These are phyloP conservation scores for Ispidina picta DNA, from an alignment of 2,797 vertebrate species.

Conservation along the genomic window DNA sequence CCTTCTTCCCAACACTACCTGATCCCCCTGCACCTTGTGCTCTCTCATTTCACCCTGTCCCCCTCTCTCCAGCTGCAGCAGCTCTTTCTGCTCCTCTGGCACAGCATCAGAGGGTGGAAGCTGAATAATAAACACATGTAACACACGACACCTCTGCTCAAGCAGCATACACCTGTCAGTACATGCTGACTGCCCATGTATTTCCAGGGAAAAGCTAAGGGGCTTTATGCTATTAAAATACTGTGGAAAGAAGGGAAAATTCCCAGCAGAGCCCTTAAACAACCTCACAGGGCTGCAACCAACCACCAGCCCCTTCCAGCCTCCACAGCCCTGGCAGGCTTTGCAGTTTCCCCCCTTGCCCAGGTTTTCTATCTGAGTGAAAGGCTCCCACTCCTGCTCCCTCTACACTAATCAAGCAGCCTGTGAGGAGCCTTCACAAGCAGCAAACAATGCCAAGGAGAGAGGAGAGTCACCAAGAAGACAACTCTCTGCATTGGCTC, in stretches of 20 bases:
- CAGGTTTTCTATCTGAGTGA: not conserved
- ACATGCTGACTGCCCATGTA: not conserved
- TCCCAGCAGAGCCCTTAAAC: not conserved
- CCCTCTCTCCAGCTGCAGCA: not conserved
- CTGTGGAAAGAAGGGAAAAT: not conserved
- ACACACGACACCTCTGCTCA: not conserved
- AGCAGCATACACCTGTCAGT: not conserved
- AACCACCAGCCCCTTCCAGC: not conserved
- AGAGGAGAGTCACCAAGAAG: constrained; percentile 61
- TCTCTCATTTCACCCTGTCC: not conserved
- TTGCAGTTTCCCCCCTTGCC: not conserved
- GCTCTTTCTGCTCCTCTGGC: constrained; percentile 25
- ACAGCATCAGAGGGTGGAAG: not conserved
- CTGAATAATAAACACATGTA: not conserved
- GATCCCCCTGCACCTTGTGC: not conserved
- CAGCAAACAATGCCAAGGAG: constrained; percentile 49
- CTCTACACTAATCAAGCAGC: not conserved
- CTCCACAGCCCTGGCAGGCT: not conserved
- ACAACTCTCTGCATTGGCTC: constrained; percentile 57
- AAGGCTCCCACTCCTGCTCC: not conserved
- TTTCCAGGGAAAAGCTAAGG: not conserved
- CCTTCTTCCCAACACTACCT: not conserved
- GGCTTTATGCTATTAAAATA: constrained; percentile 24
- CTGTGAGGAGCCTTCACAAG: constrained; percentile 43
- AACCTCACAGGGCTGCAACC: not conserved